phyloP scores from a whole-genome alignment of 1,140 invertebrate species.

The Ceratoteleas bidentatus region DNA sequence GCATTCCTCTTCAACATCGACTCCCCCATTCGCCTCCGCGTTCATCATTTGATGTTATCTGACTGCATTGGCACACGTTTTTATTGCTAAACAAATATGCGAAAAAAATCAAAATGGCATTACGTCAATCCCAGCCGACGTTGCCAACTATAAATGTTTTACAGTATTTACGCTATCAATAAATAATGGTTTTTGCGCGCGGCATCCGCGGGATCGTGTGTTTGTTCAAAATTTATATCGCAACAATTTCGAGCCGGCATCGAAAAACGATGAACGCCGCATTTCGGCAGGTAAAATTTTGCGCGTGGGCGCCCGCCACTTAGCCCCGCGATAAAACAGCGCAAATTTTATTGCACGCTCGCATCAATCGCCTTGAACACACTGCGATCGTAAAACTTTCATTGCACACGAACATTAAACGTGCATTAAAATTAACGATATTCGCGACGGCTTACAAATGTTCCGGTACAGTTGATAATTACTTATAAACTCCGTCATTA shows the following conservation, averaged over 20 bases:
- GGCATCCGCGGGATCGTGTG: neutral
- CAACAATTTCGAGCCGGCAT: constrained; percentile 11
- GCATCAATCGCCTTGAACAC: constrained; percentile 34
- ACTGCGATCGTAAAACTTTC: constrained; percentile 29
- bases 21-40: constrained; percentile 9
- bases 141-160: constrained; percentile 13
- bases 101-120: constrained; percentile 18
- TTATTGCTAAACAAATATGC: constrained; percentile 14
- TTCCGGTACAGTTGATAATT: constrained; percentile 41
- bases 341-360: constrained; percentile 19
- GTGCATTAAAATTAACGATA: constrained; percentile 51
- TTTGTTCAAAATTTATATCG: constrained; percentile 26
- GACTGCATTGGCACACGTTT: constrained; percentile 12
- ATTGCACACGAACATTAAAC: constrained; percentile 44
- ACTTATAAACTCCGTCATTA: constrained; percentile 39
- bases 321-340: constrained; percentile 13
- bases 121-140: constrained; percentile 12
- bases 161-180: constrained; percentile 16
- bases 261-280: constrained; percentile 7
- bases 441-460: constrained; percentile 33
- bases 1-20: constrained; percentile 11
- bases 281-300: neutral
- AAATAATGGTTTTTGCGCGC: constrained; percentile 19
- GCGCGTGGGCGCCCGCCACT: constrained; percentile 9
- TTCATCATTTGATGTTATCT: constrained; percentile 16